Evolutionary conservation across 1,140 invertebrate species (phyloP), one percentile per base, ranked within the genome.

Genomic region (Ceratosolen solmsi): DNA sequence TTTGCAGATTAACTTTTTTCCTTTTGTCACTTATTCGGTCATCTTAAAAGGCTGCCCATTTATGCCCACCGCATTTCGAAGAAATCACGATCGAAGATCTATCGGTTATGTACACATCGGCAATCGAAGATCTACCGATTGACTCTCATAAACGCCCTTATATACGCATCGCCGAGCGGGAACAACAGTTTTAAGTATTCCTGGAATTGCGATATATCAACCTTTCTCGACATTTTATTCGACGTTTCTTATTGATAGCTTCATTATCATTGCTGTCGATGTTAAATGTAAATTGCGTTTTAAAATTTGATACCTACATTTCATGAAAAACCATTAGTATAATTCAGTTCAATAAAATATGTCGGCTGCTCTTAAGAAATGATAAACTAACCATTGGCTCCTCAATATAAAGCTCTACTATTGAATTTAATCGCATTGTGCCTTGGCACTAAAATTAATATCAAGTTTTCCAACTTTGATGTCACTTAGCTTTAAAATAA

Each of bases 181-280:
- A 68, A 33, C 30, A 68, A 68, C 63, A 38, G 63, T 68, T 68
- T 38, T 38, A 38, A 68, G 20, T 38, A 68, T 68, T 68, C 63
- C 22, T 68, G 63, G 63, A 68, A 68, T 33, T 68, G 63, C 22
- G 33, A 68, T 68, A 68, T 68, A 68, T 68, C 63, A 68, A 68
- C 17, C 33, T 36, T 36, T 38, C 63, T 68, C 33, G 33, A 15
- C 63, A 68, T 68, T 68, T 68, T 68, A 68, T 68, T 68, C 63
- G 63, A 68, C 63, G 20, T 68, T 38, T 38, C 63, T 68, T 68
- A 68, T 68, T 38, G 63, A 68, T 68, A 68, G 63, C 63, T 68
- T 68, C 63, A 68, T 68, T 68, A 68, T 68, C 63, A 68, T 68
- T 68, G 63, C 63, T 68, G 63, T 68, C 63, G 63, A 68, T 68